Percentiles rank a stretch among this genome's conserved stretches.
phyloP scores from a whole-genome alignment of 2,888 invertebrate species.

The Lasioglossum pauxillum region DNA sequence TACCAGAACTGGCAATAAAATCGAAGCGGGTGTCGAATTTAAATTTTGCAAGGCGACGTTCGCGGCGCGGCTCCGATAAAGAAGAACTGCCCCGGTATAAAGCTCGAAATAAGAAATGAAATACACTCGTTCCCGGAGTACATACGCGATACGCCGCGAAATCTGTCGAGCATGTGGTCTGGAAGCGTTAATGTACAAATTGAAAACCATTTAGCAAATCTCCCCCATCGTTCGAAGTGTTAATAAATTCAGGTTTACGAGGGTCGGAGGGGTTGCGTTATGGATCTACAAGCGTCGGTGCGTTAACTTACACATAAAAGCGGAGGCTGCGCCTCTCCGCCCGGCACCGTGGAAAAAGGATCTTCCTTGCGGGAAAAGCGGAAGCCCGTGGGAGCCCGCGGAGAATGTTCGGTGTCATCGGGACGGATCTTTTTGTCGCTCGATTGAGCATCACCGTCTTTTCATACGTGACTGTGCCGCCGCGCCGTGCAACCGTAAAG shows the following conservation, averaged over 20 bases:
- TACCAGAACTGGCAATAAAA: constrained; percentile 56
- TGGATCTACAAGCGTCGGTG: constrained; percentile 70
- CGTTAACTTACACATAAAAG: constrained; percentile 65
- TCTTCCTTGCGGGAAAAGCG: constrained; percentile 16
- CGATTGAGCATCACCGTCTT: constrained; percentile 62
- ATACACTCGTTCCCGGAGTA: constrained; percentile 53
- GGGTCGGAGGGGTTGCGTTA: constrained; percentile 77
- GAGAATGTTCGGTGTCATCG: constrained; percentile 66
- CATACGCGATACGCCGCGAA: constrained; percentile 67
- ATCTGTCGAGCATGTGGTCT: constrained; percentile 72
- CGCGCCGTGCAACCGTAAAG: constrained; percentile 16
- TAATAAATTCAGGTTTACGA: constrained; percentile 84
- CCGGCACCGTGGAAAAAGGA: constrained; percentile 55
- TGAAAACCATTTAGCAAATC: constrained; percentile 84
- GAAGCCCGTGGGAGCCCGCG: constrained; percentile 36
- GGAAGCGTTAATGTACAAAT: constrained; percentile 82
- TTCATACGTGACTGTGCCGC: constrained; percentile 41
- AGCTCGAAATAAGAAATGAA: constrained; percentile 56
- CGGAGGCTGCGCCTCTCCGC: constrained; percentile 39
- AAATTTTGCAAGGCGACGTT: constrained; percentile 58
- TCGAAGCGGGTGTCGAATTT: constrained; percentile 48
- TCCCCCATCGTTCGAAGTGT: constrained; percentile 81
- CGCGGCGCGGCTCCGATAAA: constrained; percentile 46
- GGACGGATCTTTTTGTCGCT: constrained; percentile 69
- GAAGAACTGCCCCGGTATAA: constrained; percentile 53